Evolutionary conservation across 1,140 invertebrate species (phyloP), one percentile per base, ranked within the genome.

Genomic region (Pseudomyrmex cubaensis): DNA sequence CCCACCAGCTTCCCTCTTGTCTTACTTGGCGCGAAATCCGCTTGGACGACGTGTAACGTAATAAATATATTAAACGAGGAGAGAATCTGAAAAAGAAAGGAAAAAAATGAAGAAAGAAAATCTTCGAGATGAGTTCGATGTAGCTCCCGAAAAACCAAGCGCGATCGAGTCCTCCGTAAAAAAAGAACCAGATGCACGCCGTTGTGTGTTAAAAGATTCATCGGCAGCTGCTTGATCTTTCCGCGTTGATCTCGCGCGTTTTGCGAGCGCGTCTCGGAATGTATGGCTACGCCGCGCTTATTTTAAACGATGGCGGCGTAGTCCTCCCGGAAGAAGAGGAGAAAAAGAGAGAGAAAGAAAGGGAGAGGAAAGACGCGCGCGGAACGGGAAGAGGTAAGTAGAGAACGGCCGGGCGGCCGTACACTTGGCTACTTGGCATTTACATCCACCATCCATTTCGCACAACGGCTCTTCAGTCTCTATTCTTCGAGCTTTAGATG

Each of bases 371-470:
- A 17, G 35, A 35, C 50, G 54, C 35, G 35, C 35, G 35, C 35
- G 35, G 35, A 35, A 35, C 35, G 35, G 35, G 35, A 35, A 35
- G 35, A 35, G 72, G 15, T 61, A 64, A 25, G 80, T 76, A 57
- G 72, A 76, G 64, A 59, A 64, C 75, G 76, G 59, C 56, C 66
- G 63, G 59, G 72, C 80, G 54, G 77, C 75, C 75, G 73, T 12
- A 74, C 69, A 88, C 89, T 91, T 90, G 89, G 88, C 89, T 90
- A 91, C 85, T 90, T 90, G 89, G 84, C 89, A 91, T 91, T 91
- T 91, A 90, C 89, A 90, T 90, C 89, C 90, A 86, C 85, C 90
- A 90, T 90, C 89, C 90, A 90, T 90, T 90, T 90, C 90, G 86
- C 85, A 83, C 87, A 76, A 76, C 77, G 83, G 78, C 85, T 87